Evolutionary conservation across 1,140 invertebrate species (phyloP), one percentile per base, ranked within the genome.

Genomic region (Diorhabda elongata): DNA sequence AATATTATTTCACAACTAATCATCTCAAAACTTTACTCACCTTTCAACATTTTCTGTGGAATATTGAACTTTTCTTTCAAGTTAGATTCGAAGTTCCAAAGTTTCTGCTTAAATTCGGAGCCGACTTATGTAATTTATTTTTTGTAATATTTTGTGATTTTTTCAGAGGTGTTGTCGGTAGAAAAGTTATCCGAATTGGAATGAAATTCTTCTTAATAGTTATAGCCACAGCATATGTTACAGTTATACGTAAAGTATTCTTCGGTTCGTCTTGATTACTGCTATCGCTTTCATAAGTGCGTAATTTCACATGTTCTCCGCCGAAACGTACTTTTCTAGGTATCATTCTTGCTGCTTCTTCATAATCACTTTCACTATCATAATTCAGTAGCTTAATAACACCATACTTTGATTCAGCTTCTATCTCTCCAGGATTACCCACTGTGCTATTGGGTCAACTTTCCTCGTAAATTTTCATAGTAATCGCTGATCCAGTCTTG

Each of bases 401-500:
- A 52, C 83, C 66, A 11, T 11, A 11, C 42, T 69, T 52, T 7
- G 65, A 44, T 43, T 67, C 4, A 41, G 3, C 47, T 52, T 52
- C 47, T 6, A 52, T 52, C n/a, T 52, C 47, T 52, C 2, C 47
- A 6, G 47, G n/a, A 52, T 52, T 52, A 9, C 26, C 62, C 65
- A 65, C 9, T 7, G 41, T 45, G 60, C 69, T 76, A 42, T 44
- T 83, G 75, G 59, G 76, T 79, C 70, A 84, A 79, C 63, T 87
- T 76, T 91, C 89, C 77, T 92, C 91, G 0, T 92, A 78, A 67
- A 92, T 90, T 2, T 91, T 90, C 90, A 92, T 92, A 0, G 90
- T 92, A 6, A 92, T 89, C 0, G 89, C 89, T 0, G 89, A 90
- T 64, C 91, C 89, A 8, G 90, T 86, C 72, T 90, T 86, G 64